Conservation (phyloP, 2,888 invertebrate species). For the Deilephila elpenor region DNA sequence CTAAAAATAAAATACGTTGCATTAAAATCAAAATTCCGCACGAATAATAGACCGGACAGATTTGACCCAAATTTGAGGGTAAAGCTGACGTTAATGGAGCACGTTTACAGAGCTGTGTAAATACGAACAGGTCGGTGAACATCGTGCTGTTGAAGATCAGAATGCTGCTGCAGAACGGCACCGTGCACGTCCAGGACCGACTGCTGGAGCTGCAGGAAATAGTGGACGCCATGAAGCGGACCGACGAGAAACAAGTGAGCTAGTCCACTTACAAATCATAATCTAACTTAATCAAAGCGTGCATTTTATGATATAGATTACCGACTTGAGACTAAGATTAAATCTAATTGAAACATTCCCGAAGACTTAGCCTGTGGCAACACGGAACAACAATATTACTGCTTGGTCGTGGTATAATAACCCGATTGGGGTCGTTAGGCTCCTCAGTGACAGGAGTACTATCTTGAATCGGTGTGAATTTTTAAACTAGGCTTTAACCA, state of each 20-base stretch:
- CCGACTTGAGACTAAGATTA: too few species aligned
- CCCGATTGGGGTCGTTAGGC: too few species aligned
- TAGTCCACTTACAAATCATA: background rate
- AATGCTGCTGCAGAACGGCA: constrained; percentile 72
- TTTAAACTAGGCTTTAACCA: too few species aligned
- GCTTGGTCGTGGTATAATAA: too few species aligned
- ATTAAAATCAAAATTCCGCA: background rate
- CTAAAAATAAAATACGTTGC: background rate
- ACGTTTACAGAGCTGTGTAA: background rate
- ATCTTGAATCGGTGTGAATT: too few species aligned
- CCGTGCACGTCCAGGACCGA: constrained; percentile 69
- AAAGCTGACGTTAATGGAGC: background rate
- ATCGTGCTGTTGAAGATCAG: constrained; percentile 73
- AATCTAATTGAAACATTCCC: too few species aligned
- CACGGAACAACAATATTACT: too few species aligned
- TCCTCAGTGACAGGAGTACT: too few species aligned
- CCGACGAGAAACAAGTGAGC: constrained; percentile 58
- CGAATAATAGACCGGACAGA: background rate
- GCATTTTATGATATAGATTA: too few species aligned
- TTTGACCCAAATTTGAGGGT: background rate
- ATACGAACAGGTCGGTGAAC: constrained; percentile 65
- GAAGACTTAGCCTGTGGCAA: too few species aligned
- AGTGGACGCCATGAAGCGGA: constrained; percentile 57
- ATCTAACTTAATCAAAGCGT: too few species aligned
- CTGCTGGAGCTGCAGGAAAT: constrained; percentile 60